A percentile compares a stretch with the other conserved stretches of the same genome.
Evolutionary conservation across 2,797 vertebrate species (phyloP).

Genomic region (Thamnophis elegans): DNA sequence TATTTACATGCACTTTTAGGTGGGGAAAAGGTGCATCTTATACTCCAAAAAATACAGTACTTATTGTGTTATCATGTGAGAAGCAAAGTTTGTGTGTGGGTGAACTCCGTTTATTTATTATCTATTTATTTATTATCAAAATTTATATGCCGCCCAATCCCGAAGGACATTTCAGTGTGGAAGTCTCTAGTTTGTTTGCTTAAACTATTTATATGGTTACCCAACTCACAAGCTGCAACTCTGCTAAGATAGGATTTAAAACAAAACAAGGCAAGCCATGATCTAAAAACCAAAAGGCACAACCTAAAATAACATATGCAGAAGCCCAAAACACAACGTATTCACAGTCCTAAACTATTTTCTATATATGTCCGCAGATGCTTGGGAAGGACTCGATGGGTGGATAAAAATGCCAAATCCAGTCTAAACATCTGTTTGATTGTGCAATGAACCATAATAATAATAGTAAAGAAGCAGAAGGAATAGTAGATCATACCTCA

Average conservation of each 20-base stretch:
- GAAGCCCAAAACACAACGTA: neutral
- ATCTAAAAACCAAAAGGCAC: neutral
- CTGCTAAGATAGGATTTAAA: too few species aligned
- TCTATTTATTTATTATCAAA: too few species aligned
- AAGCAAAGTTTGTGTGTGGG: neutral
- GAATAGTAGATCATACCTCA: neutral
- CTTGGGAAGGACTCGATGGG: neutral
- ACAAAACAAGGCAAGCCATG: neutral
- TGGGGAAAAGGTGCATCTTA: too few species aligned
- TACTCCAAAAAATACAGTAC: accelerated
- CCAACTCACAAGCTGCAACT: neutral
- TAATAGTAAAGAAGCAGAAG: neutral
- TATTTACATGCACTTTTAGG: too few species aligned
- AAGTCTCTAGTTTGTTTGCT: neutral
- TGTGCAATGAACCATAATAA: neutral
- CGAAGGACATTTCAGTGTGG: neutral
- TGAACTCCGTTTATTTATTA: neutral
- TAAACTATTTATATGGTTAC: neutral
- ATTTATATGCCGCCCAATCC: too few species aligned
- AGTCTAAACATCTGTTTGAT: neutral
- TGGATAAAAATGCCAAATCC: neutral
- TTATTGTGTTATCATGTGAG: neutral
- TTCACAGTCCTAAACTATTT: neutral
- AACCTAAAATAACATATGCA: neutral
- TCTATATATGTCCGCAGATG: neutral